Percentiles rank a stretch among this genome's conserved stretches.
Evolutionary conservation across 2,888 invertebrate species (phyloP).

Genomic region (Drosophila gaucha): DNA sequence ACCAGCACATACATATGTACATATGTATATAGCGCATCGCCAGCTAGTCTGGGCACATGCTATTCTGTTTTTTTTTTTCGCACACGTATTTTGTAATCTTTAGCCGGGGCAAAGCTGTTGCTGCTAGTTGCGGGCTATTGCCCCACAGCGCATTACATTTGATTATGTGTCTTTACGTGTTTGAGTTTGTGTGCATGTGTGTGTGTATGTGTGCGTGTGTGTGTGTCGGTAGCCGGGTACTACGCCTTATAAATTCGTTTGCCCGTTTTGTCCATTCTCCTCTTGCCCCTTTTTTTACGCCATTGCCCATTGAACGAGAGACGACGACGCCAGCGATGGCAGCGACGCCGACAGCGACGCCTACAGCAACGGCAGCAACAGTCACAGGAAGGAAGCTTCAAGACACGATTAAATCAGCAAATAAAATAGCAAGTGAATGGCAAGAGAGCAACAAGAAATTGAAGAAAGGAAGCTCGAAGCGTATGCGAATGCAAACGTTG

Average conservation of each 20-base stretch:
- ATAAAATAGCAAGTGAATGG: constrained; percentile 73
- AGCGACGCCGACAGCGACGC: constrained; percentile 8
- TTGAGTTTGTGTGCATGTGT: constrained; percentile 27
- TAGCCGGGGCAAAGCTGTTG: constrained; percentile 55
- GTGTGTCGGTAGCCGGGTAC: constrained; percentile 42
- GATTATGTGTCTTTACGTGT: constrained; percentile 58
- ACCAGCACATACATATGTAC: neutral
- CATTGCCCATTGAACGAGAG: constrained; percentile 3
- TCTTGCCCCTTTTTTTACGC: constrained; percentile 14
- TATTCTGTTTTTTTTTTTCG: constrained; percentile 21
- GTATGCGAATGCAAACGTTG: constrained; percentile 67
- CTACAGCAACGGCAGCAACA: constrained; percentile 49
- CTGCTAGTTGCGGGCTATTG: constrained; percentile 70
- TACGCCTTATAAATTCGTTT: constrained; percentile 68
- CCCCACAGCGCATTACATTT: constrained; percentile 76
- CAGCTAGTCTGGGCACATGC: constrained; percentile 26
- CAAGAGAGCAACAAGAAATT: constrained; percentile 73
- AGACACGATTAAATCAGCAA: constrained; percentile 80
- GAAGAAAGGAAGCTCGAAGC: constrained; percentile 59
- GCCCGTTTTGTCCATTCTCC: constrained; percentile 26
- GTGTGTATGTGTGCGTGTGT: constrained; percentile 9
- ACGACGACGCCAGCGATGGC: neutral
- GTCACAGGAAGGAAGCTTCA: constrained; percentile 79
- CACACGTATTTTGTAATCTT: constrained; percentile 53
- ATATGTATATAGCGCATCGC: constrained; percentile 21